Conservation (phyloP, 2,888 invertebrate species). For the Sesamia inferens region DNA sequence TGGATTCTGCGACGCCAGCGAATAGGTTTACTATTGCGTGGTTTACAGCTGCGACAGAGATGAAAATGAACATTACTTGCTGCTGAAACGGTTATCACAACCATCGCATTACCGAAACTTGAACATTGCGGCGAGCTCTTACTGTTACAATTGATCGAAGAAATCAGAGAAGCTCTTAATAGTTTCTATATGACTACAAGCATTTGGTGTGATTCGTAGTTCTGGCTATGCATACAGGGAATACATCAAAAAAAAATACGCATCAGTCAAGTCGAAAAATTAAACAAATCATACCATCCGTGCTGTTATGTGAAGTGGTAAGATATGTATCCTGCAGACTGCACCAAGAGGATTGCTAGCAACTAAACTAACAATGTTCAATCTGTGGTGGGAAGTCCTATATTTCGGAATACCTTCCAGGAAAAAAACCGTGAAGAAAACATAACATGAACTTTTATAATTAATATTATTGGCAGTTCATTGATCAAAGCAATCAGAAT, state of each 20-base stretch:
- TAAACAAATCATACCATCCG: neutral
- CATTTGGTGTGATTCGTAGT: conserved; percentile 33
- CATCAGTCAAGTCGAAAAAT: neutral
- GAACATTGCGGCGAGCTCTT: neutral
- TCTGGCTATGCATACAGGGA: conserved; percentile 25
- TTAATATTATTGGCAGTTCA: conserved; percentile 22
- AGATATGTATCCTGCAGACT: too few relatives aligned
- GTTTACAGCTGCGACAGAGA: conserved; percentile 24
- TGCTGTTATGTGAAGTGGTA: neutral
- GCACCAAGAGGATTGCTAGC: too few relatives aligned
- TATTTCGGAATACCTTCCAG: neutral
- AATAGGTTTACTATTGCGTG: conserved; percentile 16
- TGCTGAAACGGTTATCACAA: conserved; percentile 23
- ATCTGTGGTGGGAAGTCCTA: neutral
- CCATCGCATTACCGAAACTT: conserved; percentile 14
- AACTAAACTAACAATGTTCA: too few relatives aligned
- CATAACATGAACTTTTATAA: neutral
- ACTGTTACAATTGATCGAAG: neutral
- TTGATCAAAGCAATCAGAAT: conserved; percentile 12
- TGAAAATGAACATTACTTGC: conserved; percentile 10
- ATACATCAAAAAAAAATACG: neutral
- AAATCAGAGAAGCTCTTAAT: conserved; percentile 1
- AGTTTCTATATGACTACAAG: neutral
- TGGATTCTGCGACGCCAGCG: conserved; percentile 23
- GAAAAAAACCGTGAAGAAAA: neutral